Conservation (phyloP, 2,797 vertebrate genomes). For the Chromobotia macracanthus region DNA sequence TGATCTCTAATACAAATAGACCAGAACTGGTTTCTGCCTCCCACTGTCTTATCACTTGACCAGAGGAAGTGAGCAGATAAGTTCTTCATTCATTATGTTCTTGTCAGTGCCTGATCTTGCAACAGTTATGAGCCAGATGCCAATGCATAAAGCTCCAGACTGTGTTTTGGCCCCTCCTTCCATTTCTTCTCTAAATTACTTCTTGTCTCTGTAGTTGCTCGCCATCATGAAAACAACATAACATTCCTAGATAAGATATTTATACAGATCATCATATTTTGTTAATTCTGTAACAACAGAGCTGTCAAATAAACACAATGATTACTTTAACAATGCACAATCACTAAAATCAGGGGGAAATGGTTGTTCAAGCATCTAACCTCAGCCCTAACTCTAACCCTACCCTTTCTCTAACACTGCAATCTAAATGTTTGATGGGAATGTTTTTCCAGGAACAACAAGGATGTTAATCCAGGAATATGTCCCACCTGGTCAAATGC, state of each 20-base stretch:
- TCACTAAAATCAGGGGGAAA: background rate
- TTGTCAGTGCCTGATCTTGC: constrained; percentile 74
- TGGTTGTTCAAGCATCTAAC: background rate
- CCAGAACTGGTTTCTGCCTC: constrained; percentile 48
- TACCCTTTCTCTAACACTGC: background rate
- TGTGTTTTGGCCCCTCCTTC: background rate
- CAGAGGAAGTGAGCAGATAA: constrained; percentile 66
- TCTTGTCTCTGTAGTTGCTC: background rate
- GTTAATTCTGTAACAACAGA: background rate
- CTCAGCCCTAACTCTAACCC: background rate
- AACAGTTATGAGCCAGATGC: constrained; percentile 72
- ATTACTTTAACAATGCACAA: background rate
- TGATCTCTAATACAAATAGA: constrained; percentile 55
- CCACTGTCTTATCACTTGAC: constrained; percentile 60
- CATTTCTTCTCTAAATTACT: background rate
- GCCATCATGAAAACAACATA: background rate
- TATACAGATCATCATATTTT: background rate
- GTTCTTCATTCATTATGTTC: constrained; percentile 72
- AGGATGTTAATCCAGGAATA: background rate
- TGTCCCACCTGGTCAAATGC: too few species aligned
- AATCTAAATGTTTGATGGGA: constrained; percentile 17
- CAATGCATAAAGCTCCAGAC: constrained; percentile 25
- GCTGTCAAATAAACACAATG: background rate
- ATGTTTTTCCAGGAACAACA: constrained; percentile 30
- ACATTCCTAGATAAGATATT: background rate